Evolutionary conservation across 2,888 invertebrate species (phyloP), one percentile per base, ranked within the genome.

Genomic region (Drosophila paranaensis): DNA sequence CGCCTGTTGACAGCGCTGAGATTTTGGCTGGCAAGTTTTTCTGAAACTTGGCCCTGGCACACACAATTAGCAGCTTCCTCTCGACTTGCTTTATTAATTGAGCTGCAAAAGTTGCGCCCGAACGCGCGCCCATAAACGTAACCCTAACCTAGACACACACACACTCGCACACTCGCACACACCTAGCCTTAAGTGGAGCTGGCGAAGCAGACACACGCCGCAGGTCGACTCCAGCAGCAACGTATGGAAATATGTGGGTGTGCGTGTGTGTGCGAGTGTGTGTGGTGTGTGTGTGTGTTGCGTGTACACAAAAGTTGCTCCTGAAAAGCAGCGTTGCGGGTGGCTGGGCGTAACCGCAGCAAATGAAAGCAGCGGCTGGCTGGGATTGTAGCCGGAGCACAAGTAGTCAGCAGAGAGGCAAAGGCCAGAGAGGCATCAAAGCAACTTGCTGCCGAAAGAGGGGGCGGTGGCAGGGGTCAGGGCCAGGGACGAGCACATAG

Each of bases 41-140:
- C 71, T 65, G 51, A 81, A 76, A 71, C 39, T 39, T 79, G 70
- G 63, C 58, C 48, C 62, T 61, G 60, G 71, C 86, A 73, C 88
- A 88, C 80, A 85, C 90, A 87, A 87, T 87, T 87, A 87, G 87
- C 84, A 87, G 89, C 84, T 88, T 90, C 84, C 86, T 83, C 78
- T 79, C 69, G 77, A 81, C 74, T 88, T 81, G 84, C 82, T 87
- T 87, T 87, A 90, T 87, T 89, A 90, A 90, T 90, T 89, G 89
- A 89, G 89, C 85, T 77, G 77, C 85, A 89, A 81, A 89, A 89
- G 89, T 87, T 87, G 69, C 68, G 70, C 87, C 70, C 61, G 71
- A 71, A 76, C 72, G 82, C 79, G 81, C 67, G 67, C 27, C 76
- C 55, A 42, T 63, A 81, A 77, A 70, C 78, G 80, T 74, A 70